A percentile compares a stretch with the other conserved stretches of the same genome.
Conservation (phyloP, 2,113 vertebrate species). For the Sander lucioperca region DNA sequence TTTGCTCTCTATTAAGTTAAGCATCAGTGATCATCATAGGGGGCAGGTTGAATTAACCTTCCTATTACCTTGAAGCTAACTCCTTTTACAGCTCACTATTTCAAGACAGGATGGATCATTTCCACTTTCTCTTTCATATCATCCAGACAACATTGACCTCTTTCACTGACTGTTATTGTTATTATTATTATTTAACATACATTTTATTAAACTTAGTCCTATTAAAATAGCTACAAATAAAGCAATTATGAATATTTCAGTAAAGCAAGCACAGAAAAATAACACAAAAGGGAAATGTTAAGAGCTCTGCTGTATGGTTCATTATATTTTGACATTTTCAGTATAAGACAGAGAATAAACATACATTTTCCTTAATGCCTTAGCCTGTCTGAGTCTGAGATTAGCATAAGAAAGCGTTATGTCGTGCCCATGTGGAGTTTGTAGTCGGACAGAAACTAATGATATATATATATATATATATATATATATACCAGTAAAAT, state of each 20-base stretch:
- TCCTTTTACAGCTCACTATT: constrained; percentile 72
- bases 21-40: constrained; percentile 82
- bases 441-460: neutral
- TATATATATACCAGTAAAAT: neutral
- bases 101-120: constrained; percentile 54
- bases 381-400: neutral
- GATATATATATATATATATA: neutral
- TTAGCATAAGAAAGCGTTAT: neutral
- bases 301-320: neutral
- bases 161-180: neutral
- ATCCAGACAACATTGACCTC: constrained; percentile 17
- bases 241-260: neutral
- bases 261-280: neutral
- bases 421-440: neutral
- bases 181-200: neutral
- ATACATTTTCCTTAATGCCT: neutral
- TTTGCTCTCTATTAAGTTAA: constrained; percentile 82
- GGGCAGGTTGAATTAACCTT: constrained; percentile 82
- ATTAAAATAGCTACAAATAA: constrained; percentile 6
- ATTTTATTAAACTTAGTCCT: neutral
- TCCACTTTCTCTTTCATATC: constrained; percentile 39
- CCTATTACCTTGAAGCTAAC: constrained; percentile 82
- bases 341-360: neutral
- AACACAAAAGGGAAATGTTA: neutral
- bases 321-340: neutral